phyloP scores from a whole-genome alignment of 2,797 vertebrate genomes.

The Tauraco hartlaubi region DNA sequence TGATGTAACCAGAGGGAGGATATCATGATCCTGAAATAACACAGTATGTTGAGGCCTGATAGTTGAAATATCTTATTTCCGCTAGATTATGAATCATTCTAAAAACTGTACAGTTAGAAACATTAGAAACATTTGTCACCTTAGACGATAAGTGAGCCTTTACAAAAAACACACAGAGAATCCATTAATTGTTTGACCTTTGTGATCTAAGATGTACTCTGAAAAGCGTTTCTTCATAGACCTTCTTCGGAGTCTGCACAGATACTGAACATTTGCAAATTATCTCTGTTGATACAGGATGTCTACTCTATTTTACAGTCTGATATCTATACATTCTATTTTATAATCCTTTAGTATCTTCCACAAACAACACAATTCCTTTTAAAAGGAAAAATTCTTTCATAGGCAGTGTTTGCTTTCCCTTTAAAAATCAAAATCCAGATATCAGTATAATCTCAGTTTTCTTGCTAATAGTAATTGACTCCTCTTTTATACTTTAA shows the following conservation, averaged over 20 bases:
- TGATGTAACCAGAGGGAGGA: not conserved
- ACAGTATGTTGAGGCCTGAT: not conserved
- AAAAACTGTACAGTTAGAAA: not conserved
- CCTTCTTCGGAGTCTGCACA: not conserved
- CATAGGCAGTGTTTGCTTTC: not conserved
- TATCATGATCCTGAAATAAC: not conserved
- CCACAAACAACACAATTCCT: not conserved
- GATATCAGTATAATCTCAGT: not conserved
- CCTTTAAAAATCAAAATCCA: not conserved
- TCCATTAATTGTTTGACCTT: not conserved
- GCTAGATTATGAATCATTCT: not conserved
- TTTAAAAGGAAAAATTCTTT: not conserved
- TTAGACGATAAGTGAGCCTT: not conserved
- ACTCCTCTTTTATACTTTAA: not conserved
- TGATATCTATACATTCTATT: not conserved
- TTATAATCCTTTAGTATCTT: not conserved
- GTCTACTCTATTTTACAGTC: not conserved
- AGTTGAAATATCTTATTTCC: not conserved
- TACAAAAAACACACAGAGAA: not conserved
- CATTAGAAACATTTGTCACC: not conserved
- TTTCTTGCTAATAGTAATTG: not conserved
- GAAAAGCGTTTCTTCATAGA: not conserved
- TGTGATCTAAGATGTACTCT: not conserved
- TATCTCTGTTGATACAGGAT: not conserved
- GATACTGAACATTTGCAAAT: not conserved